A percentile compares a stretch with the other conserved stretches of the same genome.
Conservation (phyloP, 1,140 invertebrate species). For the Drosophila neocordata region DNA sequence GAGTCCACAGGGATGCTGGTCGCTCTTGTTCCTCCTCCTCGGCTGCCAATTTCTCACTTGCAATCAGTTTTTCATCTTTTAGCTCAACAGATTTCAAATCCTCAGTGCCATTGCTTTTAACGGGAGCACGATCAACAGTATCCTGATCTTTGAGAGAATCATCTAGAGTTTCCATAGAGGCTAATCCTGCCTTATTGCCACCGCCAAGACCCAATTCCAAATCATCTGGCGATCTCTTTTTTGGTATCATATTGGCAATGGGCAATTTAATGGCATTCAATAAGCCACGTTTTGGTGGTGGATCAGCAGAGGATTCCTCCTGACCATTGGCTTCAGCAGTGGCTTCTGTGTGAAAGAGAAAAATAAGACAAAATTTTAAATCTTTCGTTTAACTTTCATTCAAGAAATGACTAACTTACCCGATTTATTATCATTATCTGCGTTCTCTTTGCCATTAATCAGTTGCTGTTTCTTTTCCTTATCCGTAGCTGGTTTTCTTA, state of each 20-base stretch:
- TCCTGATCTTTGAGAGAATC: conserved; percentile 84
- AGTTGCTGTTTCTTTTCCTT: conserved; percentile 67
- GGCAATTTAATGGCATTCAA: conserved; percentile 87
- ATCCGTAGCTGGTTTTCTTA: conserved; percentile 68
- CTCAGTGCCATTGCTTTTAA: conserved; percentile 84
- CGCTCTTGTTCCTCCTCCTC: conserved; percentile 76
- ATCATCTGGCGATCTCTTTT: conserved; percentile 82
- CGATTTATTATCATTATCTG: conserved; percentile 75
- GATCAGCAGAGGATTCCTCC: conserved; percentile 54
- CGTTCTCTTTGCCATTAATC: conserved; percentile 38
- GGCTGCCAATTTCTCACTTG: conserved; percentile 61
- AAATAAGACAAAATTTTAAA: no score
- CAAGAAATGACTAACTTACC: conserved; percentile 57
- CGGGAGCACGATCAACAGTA: conserved; percentile 79
- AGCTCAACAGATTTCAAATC: conserved; percentile 87
- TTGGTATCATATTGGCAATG: conserved; percentile 86
- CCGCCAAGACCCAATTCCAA: conserved; percentile 83
- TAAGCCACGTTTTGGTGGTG: conserved; percentile 82
- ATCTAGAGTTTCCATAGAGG: conserved; percentile 90
- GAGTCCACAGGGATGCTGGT: conserved; percentile 61
- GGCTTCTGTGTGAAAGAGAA: conserved; percentile 51
- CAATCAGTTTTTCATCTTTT: conserved; percentile 69
- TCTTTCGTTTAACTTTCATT: no score
- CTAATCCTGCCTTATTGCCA: conserved; percentile 86
- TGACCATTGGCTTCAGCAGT: conserved; percentile 83